Evolutionary conservation across 2,797 vertebrate genomes (phyloP), one percentile per base, ranked within the genome.

Genomic region (Syngnathus rostellatus): DNA sequence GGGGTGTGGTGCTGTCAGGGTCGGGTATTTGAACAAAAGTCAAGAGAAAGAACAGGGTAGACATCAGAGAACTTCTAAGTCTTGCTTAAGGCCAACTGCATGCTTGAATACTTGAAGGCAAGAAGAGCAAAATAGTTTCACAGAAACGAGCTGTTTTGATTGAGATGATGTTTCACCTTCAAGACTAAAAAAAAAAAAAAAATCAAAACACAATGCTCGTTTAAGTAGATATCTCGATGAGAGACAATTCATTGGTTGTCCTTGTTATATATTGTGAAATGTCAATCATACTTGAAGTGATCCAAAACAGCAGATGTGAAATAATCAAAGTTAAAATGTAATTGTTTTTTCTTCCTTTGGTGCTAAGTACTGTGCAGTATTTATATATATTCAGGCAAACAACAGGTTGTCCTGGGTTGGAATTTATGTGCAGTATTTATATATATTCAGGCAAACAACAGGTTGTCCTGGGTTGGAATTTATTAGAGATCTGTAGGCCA

Each of bases 31-130:
- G 80, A 64, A 65, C 60, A 39, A 70, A 72, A 76, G 66, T 21
- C 66, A 31, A 80, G 69, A 77, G 75, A 83, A 63, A 75, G 69
- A 73, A 76, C 79, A 76, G 68, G 64, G 51, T 80, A 83, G 75
- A 80, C 86, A 88, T 85, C 82, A 86, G 84, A 77, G 81, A 73
- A 41, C 77, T 85, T 86, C 81, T 89, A 88, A 92, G 86, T 92
- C 91, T 86, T 88, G 91, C 88, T 0, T 10, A 72, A 79, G 91
- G 91, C 90, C 82, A 12, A 91, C 89, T 78, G 83, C 88, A 87
- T 87, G 82, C 87, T 90, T 86, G 86, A 88, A 86, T 87, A 79
- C 88, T 92, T 90, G 75, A 88, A 87, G 84, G 87, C 74, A 75
- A 76, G 79, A 87, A 76, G 79, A 89, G 77, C 79, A 77, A 86